Evolutionary conservation across 2,888 invertebrate genomes (phyloP), one percentile per base, ranked within the genome.

Genomic region (Lymantria dispar): DNA sequence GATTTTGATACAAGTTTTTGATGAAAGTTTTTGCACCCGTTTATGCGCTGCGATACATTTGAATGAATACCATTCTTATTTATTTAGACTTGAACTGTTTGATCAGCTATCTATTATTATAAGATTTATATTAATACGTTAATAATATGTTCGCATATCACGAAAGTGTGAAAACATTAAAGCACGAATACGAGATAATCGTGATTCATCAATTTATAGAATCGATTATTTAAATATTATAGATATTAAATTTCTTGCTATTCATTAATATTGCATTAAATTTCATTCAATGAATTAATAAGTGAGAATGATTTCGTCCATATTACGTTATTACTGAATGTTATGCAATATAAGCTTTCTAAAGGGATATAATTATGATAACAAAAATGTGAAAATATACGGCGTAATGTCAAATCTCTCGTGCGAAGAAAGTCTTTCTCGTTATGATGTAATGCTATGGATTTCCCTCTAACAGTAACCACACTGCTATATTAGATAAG

Each of bases 311-410:
- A 45, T 31, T 33, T 41, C 39, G 33, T 51, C 42, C 30, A 48
- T 47, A 52, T 46, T 40, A 46, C 43, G 43, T n/a, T 36, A 36
- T 45, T 31, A 48, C 50, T 10, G 38, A 10, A 13, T 37, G 49
- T 50, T 47, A 50, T 31, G 52, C 46, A 57, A 60, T 13, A 53
- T 13, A 45, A 50, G 53, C 59, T 62, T 66, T 66, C 62, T 60
- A 68, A 49, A 54, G 49, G 45, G 33, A 50, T 43, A 53, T 48
- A 62, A 50, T 31, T 50, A 45, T 54, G 50, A 55, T 58, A 56
- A 59, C 52, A 52, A 59, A 61, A 53, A 67, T 54, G 52, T 55
- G 54, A 64, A 67, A 67, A 57, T 60, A 39, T 58, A 46, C 44
- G n/a, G 43, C 40, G 56, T 45, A 55, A 55, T 54, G 43, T 41